A percentile compares a stretch with the other conserved stretches of the same genome.
Conservation (phyloP, 2,797 vertebrate genomes). For the Spatula versicolor region DNA sequence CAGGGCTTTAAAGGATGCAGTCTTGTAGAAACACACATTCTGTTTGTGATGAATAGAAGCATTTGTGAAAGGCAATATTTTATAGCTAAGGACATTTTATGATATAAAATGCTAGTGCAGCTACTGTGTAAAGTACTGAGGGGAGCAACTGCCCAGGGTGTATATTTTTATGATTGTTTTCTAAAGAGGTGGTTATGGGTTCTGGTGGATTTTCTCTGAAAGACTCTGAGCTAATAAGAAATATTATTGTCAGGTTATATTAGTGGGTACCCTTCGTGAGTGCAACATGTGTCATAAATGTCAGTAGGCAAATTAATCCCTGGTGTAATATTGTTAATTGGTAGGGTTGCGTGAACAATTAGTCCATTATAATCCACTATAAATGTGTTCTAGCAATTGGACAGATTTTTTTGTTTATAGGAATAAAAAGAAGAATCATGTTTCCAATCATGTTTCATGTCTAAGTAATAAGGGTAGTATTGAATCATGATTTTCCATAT, state of each 20-base stretch:
- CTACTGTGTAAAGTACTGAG: background rate
- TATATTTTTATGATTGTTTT: background rate
- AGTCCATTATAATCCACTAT: background rate
- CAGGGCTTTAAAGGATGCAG: background rate
- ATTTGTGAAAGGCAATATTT: conserved; percentile 1
- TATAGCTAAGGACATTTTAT: background rate
- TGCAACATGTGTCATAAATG: background rate
- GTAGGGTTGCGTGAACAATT: background rate
- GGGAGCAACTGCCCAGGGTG: background rate
- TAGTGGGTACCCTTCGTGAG: background rate
- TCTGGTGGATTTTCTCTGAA: background rate
- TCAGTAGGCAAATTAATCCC: conserved; percentile 9
- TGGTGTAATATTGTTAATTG: background rate
- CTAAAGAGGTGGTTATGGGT: background rate
- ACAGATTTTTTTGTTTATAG: conserved; percentile 7
- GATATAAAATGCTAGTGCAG: background rate
- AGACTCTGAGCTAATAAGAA: background rate
- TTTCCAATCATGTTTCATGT: background rate
- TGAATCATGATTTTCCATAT: background rate
- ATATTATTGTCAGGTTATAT: background rate
- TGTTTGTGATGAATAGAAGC: background rate
- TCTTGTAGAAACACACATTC: conserved; percentile 13
- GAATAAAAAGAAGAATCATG: background rate
- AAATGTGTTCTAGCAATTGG: background rate
- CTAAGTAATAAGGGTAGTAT: background rate